Conservation (phyloP, 2,797 vertebrate species). For the Xerus rutilus region DNA sequence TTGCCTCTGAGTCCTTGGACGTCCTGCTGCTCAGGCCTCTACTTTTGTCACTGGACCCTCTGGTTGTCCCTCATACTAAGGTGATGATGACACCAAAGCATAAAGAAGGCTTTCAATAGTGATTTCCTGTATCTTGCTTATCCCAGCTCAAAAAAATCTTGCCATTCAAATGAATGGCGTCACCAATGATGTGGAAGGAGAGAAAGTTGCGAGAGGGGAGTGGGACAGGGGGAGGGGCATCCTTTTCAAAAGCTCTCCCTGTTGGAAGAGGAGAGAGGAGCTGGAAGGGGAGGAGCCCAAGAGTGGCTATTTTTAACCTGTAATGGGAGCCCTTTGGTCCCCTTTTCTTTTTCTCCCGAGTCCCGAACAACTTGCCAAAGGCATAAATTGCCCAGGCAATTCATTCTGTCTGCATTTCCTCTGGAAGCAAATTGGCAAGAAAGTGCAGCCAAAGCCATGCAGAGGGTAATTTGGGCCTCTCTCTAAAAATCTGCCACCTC, state of each 20-base stretch:
- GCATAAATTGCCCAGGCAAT: slow-evolving; percentile 33
- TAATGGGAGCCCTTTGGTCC: slow-evolving; percentile 48
- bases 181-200: not conserved
- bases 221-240: not conserved
- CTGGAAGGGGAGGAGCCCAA: slow-evolving; percentile 56
- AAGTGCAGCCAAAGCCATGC: not conserved
- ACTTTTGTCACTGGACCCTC: slow-evolving; percentile 69
- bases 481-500: slow-evolving; percentile 48
- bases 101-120: slow-evolving; percentile 80
- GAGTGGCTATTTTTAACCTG: slow-evolving; percentile 70
- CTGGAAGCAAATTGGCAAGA: slow-evolving; percentile 27
- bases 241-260: slow-evolving; percentile 75
- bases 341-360: slow-evolving; percentile 29
- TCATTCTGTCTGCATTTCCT: slow-evolving; percentile 55
- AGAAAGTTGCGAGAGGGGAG: not conserved
- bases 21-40: slow-evolving; percentile 58
- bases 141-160: slow-evolving; percentile 75
- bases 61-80: slow-evolving; percentile 71
- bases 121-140: slow-evolving; percentile 79
- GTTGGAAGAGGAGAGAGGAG: slow-evolving; percentile 53
- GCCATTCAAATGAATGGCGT: slow-evolving; percentile 79
- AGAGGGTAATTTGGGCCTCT: slow-evolving; percentile 11
- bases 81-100: slow-evolving; percentile 81
- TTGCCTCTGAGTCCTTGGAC: slow-evolving; percentile 50
- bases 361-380: slow-evolving; percentile 67